phyloP scores from a whole-genome alignment of 2,888 invertebrate species.

The Lumbricus terrestris region DNA sequence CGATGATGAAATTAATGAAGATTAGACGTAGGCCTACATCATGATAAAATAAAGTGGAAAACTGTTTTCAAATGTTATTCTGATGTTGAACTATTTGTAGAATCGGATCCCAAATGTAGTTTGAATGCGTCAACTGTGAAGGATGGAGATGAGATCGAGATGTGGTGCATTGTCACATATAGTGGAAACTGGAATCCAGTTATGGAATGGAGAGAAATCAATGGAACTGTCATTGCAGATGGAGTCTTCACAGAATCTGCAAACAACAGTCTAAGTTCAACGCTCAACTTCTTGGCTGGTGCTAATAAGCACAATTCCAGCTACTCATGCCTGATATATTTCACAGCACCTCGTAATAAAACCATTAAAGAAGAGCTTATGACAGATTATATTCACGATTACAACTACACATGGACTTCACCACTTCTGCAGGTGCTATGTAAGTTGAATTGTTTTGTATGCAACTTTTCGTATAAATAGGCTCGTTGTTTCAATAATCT shows the following conservation, averaged over 20 bases:
- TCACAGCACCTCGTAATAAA: background rate
- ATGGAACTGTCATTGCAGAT: background rate
- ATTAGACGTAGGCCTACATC: too few relatives aligned
- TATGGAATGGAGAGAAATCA: background rate
- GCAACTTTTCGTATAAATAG: too few relatives aligned
- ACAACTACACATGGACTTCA: background rate
- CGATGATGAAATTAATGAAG: background rate
- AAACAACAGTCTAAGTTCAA: background rate
- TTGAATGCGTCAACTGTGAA: background rate
- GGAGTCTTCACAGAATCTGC: background rate
- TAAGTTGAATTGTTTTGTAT: background rate
- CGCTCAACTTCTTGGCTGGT: background rate
- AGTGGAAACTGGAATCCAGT: background rate
- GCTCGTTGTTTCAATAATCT: too few relatives aligned
- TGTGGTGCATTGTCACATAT: background rate
- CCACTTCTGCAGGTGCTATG: background rate
- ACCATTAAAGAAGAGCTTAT: background rate
- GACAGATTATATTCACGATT: background rate
- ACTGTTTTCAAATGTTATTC: background rate
- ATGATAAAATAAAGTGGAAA: background rate
- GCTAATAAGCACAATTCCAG: background rate
- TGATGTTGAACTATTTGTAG: background rate
- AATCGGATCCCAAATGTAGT: background rate
- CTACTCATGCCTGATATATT: background rate
- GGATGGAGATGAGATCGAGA: background rate